Base-by-base conservation (phyloP, 1,140 invertebrate species). In the Triops longicaudatus region DNA sequence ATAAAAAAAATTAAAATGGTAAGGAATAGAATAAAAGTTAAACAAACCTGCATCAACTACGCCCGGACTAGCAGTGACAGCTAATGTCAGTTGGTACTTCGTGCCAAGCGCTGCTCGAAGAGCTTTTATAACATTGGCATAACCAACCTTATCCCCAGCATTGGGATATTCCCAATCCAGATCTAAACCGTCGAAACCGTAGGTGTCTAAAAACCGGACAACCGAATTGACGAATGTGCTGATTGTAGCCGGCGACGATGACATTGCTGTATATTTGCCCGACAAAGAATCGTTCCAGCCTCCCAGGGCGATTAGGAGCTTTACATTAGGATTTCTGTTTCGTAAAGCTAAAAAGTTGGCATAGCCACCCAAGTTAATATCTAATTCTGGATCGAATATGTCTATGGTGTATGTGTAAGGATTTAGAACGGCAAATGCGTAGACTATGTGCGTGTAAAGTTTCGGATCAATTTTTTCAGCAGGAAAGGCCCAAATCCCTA, bases 211-310 rank as follows among this genome's bases (percentile, higher is more conserved):
- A 75, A 89, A 88, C 3, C 82, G 80, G 0, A 89, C 41, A 1
- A 87, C 83, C 42, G 88, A 89, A 11, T 86, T 83, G 12, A 91
- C 87, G 80, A 91, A 91, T 37, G 28, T 82, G 74, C 14, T 31
- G 26, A 78, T 75, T 26, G 41, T 71, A 28, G 42, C 37, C 5
- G 77, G 73, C 28, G 71, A 71, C 0, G 73, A 31, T n/a, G 75
- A 44, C 42, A 78, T 26, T 72, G 42, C 74, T 9, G 73, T 63
- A 28, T 78, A 78, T 41, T 78, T 44, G n/a, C 26, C 26, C 12
- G 73, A 78, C 5, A 41, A 42, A 0, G 93, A 95, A 81, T 92
- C 90, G 81, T 89, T 90, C 91, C 91, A 93, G 14, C 92, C 92
- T 6, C 92, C 92, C 42, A 94, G 87, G 10, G 90, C 90, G 5